Base-by-base conservation (phyloP, 2,888 invertebrate species). In the Oegoconia quadripuncta region DNA sequence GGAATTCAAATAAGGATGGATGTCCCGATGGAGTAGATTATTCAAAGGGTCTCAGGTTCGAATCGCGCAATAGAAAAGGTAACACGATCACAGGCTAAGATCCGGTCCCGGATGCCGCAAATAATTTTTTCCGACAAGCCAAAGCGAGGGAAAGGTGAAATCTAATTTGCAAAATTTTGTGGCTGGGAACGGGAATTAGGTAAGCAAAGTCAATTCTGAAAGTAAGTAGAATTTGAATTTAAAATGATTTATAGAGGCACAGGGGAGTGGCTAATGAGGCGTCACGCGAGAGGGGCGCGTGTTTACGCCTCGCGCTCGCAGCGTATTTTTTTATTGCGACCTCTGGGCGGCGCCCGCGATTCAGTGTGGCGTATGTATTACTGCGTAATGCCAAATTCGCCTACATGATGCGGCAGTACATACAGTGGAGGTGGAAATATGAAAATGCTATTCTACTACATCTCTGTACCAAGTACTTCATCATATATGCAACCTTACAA, bases 161-260 rank as follows among this genome's bases (percentile, higher is more conserved):
- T 82, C 76, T 72, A 83, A 84, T 84, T 84, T 84, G 74, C 71
- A 68, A 76, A 78, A 80, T 71, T 80, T 75, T 72, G 81, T 74
- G 79, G 77, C 63, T 68, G 68, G 69, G 61, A 72, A 71, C n/a
- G 68, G 72, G 78, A 81, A 83, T 84, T 81, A 82, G 73, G 80
- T 76, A 75, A 74, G 78, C 76, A 79, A 83, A 86, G 81, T 81
- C 78, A 80, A 86, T 84, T 81, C 76, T 75, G 65, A 79, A 79
- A 78, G 79, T 81, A 82, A 81, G 83, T 83, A 81, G 69, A 83
- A 86, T 86, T 86, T 82, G 81, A 87, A 86, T 86, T 86, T 86
- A 78, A 84, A 86, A 86, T 87, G 84, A 86, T 87, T 86, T 86
- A 86, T 86, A 78, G 77, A 79, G 66, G 77, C 67, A 67, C 68